These are phyloP conservation scores for Embidobia sp. DNA, from an alignment of 2,888 invertebrate genomes.

Conservation along the genomic window DNA sequence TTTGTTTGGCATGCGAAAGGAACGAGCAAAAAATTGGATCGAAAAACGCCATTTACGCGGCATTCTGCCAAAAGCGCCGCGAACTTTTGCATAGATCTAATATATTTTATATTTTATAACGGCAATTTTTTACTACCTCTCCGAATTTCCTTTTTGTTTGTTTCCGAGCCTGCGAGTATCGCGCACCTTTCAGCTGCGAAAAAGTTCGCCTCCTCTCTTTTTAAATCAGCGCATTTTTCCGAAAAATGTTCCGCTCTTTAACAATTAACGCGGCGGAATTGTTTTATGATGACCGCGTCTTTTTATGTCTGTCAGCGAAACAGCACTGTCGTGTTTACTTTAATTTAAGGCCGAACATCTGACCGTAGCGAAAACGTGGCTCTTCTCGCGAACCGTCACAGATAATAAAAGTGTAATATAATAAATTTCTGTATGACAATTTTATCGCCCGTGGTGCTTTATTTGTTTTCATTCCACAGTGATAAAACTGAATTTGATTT, in stretches of 20 bases:
- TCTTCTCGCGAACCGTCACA: neutral
- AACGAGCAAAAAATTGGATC: slow-evolving; percentile 34
- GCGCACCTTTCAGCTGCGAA: too few species aligned
- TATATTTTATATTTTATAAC: slow-evolving; percentile 40
- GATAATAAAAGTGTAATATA: slow-evolving; percentile 3
- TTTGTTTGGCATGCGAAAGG: slow-evolving; percentile 37
- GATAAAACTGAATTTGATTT: too few species aligned
- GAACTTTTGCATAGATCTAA: slow-evolving; percentile 37
- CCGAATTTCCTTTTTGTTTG: neutral
- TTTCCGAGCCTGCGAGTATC: neutral
- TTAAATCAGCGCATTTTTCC: too few species aligned
- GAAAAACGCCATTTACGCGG: slow-evolving; percentile 32
- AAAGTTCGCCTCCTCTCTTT: too few species aligned
- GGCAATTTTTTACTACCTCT: slow-evolving; percentile 19
- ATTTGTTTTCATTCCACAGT: too few species aligned
- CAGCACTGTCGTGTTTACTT: neutral
- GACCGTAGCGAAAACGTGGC: neutral
- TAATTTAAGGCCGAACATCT: neutral
- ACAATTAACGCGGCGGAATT: neutral
- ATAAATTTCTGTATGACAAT: slow-evolving; percentile 14
- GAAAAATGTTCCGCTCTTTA: too few species aligned
- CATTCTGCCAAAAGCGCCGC: slow-evolving; percentile 34
- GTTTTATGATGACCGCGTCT: neutral
- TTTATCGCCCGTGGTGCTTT: neutral
- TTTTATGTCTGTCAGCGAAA: slow-evolving; percentile 7